Evolutionary conservation across 2,888 invertebrate genomes (phyloP), one percentile per base, ranked within the genome.

Genomic region (Altica lythri): DNA sequence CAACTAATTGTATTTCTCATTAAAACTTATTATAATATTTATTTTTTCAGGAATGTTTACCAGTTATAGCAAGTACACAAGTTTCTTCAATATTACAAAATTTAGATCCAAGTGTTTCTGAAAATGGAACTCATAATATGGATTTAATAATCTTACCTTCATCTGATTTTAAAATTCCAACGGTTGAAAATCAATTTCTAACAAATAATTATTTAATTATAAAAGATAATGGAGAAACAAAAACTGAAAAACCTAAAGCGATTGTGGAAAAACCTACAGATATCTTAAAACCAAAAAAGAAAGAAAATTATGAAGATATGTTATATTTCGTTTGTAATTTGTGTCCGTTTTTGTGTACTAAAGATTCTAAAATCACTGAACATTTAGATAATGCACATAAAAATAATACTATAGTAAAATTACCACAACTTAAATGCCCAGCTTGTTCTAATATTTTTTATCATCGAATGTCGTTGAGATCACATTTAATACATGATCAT

Each of bases 401-500:
- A 66, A 80, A 75, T 44, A 82, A 82, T 67, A 80, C 80, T 17
- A 73, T 80, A 1, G 78, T 79, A 14, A 80, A 82, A 65, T 77
- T 81, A 61, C 76, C 79, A 48, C 80, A 81, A 55, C 77, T 86
- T 4, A 78, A 78, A 59, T 88, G 88, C 65, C 86, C 87, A 9
- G 88, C 86, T 5, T 88, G 88, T 68, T 72, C 79, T 1, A 86
- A 86, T 68, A 73, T 83, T 1, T 88, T 88, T 67, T 84, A 82
- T 64, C 81, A 82, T 6, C 81, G 49, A 64, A 80, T 84, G 65
- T 83, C 85, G 0, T 72, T 88, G 0, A 77, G 84, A 62, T 79
- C 81, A 3, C 88, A 89, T 70, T 75, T 88, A 3, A 79, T 83
- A 16, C 81, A 83, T 65, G 88, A 88, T 69, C 88, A 89, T 69